Evolutionary conservation across 2,888 invertebrate genomes (phyloP), one percentile per base, ranked within the genome.

Genomic region (Druceiella hillmani): DNA sequence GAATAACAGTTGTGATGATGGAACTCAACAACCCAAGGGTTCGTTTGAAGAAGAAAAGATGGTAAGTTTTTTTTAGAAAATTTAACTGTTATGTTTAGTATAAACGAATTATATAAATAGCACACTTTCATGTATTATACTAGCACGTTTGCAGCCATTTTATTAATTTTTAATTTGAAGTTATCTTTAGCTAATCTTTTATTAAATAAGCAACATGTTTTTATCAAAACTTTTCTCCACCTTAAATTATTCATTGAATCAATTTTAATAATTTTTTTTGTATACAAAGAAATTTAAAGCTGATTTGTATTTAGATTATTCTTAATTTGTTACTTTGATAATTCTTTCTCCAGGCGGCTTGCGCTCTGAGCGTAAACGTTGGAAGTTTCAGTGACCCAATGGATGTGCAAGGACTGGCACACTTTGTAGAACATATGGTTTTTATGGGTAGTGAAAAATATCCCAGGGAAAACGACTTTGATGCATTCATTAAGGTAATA

Each of bases 361-460:
- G 86, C 52, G 81, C 82, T 4, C 62, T 90, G 1, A 77, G 80
- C 47, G 79, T 89, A 7, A 81, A 83, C 13, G 87, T 84, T 12
- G 89, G 90, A 29, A 78, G 77, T 52, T 90, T 87, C 63, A 83
- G 83, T 52, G 88, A 90, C 62, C 88, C 88, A 0, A 61, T 68
- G 4, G 74, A 75, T 52, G 79, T 88, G 37, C 87, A 83, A 49
- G 90, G 90, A 0, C 60, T 90, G 57, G 87, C 89, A 1, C 90
- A 90, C 59, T 89, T 90, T 57, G 71, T 90, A 3, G 90, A 90
- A 53, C 90, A 90, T 58, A 89, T 94, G 92, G 84, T 94, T 13
- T 94, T 92, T 56, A 93, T 93, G 92, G 94, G 93, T 17, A 91
- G 89, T 48, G 76, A 84, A 54, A 92, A 90, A 57, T 93, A 83